Evolutionary conservation across 2,113 vertebrate species (phyloP).

Genomic region (Cromileptes altivelis): DNA sequence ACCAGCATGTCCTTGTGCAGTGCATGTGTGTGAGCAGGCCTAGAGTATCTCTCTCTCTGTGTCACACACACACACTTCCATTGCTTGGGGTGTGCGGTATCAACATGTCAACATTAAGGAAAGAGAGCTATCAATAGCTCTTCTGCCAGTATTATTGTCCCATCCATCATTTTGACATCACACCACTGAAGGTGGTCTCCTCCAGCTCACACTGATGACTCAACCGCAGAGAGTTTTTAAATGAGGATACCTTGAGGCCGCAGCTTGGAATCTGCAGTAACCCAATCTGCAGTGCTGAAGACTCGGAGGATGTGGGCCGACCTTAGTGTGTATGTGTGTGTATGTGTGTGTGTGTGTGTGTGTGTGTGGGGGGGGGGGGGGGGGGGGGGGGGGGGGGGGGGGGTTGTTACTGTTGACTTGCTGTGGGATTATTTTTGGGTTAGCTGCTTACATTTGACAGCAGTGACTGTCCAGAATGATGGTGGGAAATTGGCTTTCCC

Average conservation of each 20-base stretch:
- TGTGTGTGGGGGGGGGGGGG: background rate
- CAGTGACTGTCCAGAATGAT: conserved; percentile 49
- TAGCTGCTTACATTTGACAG: conserved; percentile 58
- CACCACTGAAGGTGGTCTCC: conserved; percentile 68
- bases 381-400: background rate
- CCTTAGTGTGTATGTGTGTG: conserved; percentile 47
- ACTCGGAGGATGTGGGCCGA: conserved; percentile 55
- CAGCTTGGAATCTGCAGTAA: conserved; percentile 63
- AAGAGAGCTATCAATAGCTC: conserved; percentile 71
- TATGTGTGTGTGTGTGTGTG: conserved; percentile 37
- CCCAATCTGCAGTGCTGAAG: conserved; percentile 61
- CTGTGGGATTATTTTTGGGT: conserved; percentile 60
- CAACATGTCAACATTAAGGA: conserved; percentile 61
- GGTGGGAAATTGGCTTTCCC: conserved; percentile 61
- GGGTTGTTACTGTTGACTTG: conserved; percentile 46
- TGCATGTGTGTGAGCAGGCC: background rate
- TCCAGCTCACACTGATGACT: conserved; percentile 62
- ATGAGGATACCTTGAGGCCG: conserved; percentile 71
- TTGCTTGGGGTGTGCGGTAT: conserved; percentile 44
- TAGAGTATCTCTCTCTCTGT: conserved; percentile 1
- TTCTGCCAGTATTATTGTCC: conserved; percentile 69
- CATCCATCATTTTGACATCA: conserved; percentile 75
- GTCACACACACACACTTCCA: conserved; percentile 37
- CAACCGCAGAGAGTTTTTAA: conserved; percentile 59
- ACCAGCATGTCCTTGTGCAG: conserved; percentile 39